Conservation (phyloP, 1,140 invertebrate species). For the Drosophila nikananu region DNA sequence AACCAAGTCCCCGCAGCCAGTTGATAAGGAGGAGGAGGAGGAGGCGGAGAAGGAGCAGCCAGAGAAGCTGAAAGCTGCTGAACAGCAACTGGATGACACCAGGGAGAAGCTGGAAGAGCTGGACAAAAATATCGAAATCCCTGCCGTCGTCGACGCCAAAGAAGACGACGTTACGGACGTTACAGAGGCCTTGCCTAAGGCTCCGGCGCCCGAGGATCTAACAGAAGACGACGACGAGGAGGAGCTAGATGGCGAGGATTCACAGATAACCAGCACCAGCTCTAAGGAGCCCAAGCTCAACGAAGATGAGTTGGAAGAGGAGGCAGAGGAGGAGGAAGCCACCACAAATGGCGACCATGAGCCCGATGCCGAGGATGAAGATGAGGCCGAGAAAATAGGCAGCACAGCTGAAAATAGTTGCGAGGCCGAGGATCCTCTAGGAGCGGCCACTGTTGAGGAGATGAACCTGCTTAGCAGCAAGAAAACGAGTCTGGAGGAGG, state of each 20-base stretch:
- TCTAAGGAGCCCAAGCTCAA: conserved; percentile 53
- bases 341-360: conserved; percentile 76
- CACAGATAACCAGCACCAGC: conserved; percentile 72
- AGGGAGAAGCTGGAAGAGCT: conserved; percentile 16
- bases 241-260: conserved; percentile 63
- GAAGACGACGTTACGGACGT: conserved; percentile 35
- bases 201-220: conserved; percentile 37
- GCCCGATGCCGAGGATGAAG: conserved; percentile 62
- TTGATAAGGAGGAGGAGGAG: conserved; percentile 12
- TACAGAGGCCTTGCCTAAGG: conserved; percentile 39
- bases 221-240: conserved; percentile 58
- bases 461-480: conserved; percentile 26
- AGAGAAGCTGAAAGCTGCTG: conserved; percentile 1
- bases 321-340: conserved; percentile 67
- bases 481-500: conserved; percentile 44
- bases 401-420: conserved; percentile 74
- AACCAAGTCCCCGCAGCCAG: conserved; percentile 14
- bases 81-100: not conserved
- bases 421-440: conserved; percentile 73
- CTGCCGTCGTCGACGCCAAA: conserved; percentile 21
- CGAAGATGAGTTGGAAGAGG: conserved; percentile 43
- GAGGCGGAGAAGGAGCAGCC: conserved; percentile 4
- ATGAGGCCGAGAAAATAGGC: conserved; percentile 75
- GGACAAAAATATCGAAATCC: conserved; percentile 2
- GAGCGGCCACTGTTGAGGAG: conserved; percentile 56